Evolutionary conservation across 2,113 vertebrate genomes (phyloP), one percentile per base, ranked within the genome.

Genomic region (Onychostoma macrolepis): DNA sequence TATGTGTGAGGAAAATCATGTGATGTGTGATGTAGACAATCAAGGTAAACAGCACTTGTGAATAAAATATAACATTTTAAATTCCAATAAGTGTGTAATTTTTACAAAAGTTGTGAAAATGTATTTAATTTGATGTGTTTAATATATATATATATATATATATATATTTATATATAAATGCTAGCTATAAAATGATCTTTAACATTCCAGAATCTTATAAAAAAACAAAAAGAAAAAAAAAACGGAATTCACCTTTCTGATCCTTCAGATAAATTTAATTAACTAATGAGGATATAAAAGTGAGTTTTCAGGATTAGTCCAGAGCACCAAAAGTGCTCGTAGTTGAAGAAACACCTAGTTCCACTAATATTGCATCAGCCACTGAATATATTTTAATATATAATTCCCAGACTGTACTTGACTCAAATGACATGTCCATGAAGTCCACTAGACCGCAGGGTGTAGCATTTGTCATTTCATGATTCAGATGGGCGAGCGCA

Each of bases 281-380:
- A 17, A 30, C 28, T 1, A 72, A 19, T 71, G 9, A 38, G 9
- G 33, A 0, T 72, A 36, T 21, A 21, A 36, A 71, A 71, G 19
- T 1, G 2, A 71, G 17, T 71, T 9, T 71, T 38, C 10, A 71
- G 65, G 30, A 69, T 9, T 30, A 9, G 17, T 71, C 8, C 17
- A 33, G 13, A 33, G 65, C 15, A 6, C 65, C 15, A 17, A 69
- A 67, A 17, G 26, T 6, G 12, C 26, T 6, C 13, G 2, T 30
- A 21, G 17, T 2, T 36, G 67, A 36, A 36, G 8, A 38, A 38
- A 17, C 30, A 38, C 17, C 17, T 6, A 48, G 36, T 41, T 72
- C 36, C 36, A 72, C 41, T 45, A 26, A 45, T 76, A 48, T 76
- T 76, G n/a, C n/a, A 76, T 76, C 74, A 48, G n/a, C 74, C 12